Percentiles rank a stretch among this genome's conserved stretches.
phyloP scores from a whole-genome alignment of 2,113 vertebrate genomes.

The Anoplopoma fimbria region DNA sequence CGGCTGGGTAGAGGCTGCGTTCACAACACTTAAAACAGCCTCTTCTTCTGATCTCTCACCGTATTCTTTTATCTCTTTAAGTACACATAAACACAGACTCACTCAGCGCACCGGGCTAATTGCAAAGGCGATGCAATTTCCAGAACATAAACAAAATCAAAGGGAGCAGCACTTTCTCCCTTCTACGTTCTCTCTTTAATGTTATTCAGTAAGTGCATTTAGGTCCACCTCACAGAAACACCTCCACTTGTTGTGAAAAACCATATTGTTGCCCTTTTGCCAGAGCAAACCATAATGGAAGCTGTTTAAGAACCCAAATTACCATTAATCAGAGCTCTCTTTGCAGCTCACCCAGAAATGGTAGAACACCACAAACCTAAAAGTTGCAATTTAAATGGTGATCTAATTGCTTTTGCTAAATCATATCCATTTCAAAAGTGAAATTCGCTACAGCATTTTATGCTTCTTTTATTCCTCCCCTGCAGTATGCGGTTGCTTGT shows the following conservation, averaged over 20 bases:
- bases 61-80: slow-evolving; percentile 68
- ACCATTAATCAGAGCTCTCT: slow-evolving; percentile 47
- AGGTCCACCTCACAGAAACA: slow-evolving; percentile 55
- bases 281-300: slow-evolving; percentile 55
- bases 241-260: slow-evolving; percentile 44
- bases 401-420: slow-evolving; percentile 66
- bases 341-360: slow-evolving; percentile 20
- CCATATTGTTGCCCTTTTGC: slow-evolving; percentile 53
- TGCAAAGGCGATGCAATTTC: slow-evolving; percentile 81
- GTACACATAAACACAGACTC: slow-evolving; percentile 49
- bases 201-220: slow-evolving; percentile 68
- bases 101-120: slow-evolving; percentile 63
- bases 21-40: slow-evolving; percentile 39
- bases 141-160: slow-evolving; percentile 81
- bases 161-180: slow-evolving; percentile 66
- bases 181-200: slow-evolving; percentile 64
- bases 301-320: slow-evolving; percentile 47
- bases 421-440: slow-evolving; percentile 53
- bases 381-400: slow-evolving; percentile 45
- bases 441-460: slow-evolving; percentile 42
- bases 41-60: slow-evolving; percentile 62
- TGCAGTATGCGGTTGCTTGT: slow-evolving; percentile 31
- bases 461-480: slow-evolving; percentile 35
- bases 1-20: background rate
- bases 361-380: slow-evolving; percentile 22